These are phyloP conservation scores for Eciton burchellii DNA, from an alignment of 1,140 invertebrate genomes.

Conservation along the genomic window DNA sequence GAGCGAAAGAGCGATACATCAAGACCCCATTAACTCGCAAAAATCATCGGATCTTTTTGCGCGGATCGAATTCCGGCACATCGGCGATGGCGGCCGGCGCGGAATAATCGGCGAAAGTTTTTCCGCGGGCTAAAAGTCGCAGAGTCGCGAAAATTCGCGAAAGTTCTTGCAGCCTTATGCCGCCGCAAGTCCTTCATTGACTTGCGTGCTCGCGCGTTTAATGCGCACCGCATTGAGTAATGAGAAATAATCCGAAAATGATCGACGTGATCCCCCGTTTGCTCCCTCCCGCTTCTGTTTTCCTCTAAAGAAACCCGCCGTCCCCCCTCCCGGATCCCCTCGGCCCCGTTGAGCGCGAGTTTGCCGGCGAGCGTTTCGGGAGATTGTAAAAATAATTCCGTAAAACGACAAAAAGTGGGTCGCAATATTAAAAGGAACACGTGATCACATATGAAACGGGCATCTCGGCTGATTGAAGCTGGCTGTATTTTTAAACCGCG, in stretches of 20 bases:
- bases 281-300: background rate
- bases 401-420: slow-evolving; percentile 41
- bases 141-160: slow-evolving; percentile 12
- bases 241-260: background rate
- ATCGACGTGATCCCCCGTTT: background rate
- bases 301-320: background rate
- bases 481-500: slow-evolving; percentile 37
- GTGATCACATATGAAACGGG: slow-evolving; percentile 47
- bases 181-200: background rate
- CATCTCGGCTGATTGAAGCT: slow-evolving; percentile 1
- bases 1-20: slow-evolving; percentile 53
- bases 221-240: background rate
- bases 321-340: too few species aligned
- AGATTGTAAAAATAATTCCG: slow-evolving; percentile 48
- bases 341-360: background rate
- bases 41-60: slow-evolving; percentile 67
- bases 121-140: slow-evolving; percentile 11
- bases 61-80: slow-evolving; percentile 61
- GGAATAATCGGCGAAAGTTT: slow-evolving; percentile 45
- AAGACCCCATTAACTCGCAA: slow-evolving; percentile 70
- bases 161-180: slow-evolving; percentile 1
- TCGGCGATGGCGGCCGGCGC: slow-evolving; percentile 1
- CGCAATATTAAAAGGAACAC: slow-evolving; percentile 38
- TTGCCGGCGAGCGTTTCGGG: slow-evolving; percentile 8
- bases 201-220: background rate